Conservation (phyloP, 2,113 vertebrate genomes). For the Pteruthius melanotis region DNA sequence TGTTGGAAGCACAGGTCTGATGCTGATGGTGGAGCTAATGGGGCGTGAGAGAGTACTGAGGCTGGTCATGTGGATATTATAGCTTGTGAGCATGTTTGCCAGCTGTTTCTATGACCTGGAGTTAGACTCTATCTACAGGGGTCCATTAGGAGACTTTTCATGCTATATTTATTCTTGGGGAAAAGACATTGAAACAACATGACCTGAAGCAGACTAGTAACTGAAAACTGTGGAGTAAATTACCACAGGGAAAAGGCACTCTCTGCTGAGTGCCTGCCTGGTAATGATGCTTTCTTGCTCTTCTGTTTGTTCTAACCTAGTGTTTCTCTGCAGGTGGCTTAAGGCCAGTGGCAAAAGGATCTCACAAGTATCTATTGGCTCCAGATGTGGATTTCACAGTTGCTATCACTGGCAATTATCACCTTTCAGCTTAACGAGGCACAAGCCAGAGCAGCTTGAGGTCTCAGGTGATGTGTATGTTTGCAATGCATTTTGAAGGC, state of each 20-base stretch:
- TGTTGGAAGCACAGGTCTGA: neutral
- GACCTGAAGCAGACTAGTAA: neutral
- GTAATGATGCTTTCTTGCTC: neutral
- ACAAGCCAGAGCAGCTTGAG: neutral
- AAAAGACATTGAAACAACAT: neutral
- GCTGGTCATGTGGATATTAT: neutral
- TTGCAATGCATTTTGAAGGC: neutral
- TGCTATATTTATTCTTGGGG: neutral
- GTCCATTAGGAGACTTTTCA: neutral
- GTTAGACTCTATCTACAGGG: neutral
- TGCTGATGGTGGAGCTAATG: neutral
- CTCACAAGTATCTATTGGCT: neutral
- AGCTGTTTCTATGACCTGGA: neutral
- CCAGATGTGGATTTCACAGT: neutral
- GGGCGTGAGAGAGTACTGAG: neutral
- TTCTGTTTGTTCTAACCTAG: neutral
- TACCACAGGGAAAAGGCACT: neutral
- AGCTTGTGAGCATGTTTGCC: neutral
- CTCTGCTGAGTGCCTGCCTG: neutral
- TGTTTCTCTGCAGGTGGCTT: neutral
- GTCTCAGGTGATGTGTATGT: neutral
- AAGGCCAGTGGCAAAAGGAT: neutral
- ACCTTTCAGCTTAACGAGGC: neutral
- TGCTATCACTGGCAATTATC: neutral
- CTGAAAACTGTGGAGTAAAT: neutral